Evolutionary conservation across 2,797 vertebrate species (phyloP), one percentile per base, ranked within the genome.

Genomic region (Tarsius wallacei): DNA sequence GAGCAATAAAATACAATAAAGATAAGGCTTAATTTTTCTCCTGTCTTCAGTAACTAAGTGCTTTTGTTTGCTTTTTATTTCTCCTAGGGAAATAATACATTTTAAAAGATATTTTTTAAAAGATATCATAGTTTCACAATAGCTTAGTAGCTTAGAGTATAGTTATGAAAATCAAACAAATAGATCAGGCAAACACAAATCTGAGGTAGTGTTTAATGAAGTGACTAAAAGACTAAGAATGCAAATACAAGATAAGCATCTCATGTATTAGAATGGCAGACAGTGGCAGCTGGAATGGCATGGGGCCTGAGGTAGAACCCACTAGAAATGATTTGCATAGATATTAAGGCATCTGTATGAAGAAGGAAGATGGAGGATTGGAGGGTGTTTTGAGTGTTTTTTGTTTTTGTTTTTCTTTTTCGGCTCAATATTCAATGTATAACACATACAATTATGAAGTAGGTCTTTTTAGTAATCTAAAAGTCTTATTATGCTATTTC

Each of bases 251-350:
- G 31, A 13, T 22, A 66, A 68, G 2, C 1, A 64, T 64, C 21
- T 73, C 51, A 51, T 57, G 26, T 31, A 82, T 47, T 16, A 57
- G 49, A 42, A 13, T 66, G n/a, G 10, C 24, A 36, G 8, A 61
- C 88, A 92, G 64, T 26, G 28, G 66, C 5, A 68, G 51, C 24
- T 47, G 17, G 3, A 64, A 70, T 71, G 42, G 49, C n/a, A 51
- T 22, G 9, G 12, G 6, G 1, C 1, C 3, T 10, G 14, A 16
- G 7, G 33, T 2, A 73, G 14, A 26, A 53, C 16, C 31, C 31
- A 64, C 53, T 22, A 22, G 9, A 82, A 63, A 74, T 26, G 26
- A 61, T 51, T 63, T 88, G 7, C 49, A 16, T 21, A 33, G 49
- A 28, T 82, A 31, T 36, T n/a, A 49, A 70, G n/a, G 10, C 10